phyloP scores from a whole-genome alignment of 1,140 invertebrate species.

The Heliconius himera region DNA sequence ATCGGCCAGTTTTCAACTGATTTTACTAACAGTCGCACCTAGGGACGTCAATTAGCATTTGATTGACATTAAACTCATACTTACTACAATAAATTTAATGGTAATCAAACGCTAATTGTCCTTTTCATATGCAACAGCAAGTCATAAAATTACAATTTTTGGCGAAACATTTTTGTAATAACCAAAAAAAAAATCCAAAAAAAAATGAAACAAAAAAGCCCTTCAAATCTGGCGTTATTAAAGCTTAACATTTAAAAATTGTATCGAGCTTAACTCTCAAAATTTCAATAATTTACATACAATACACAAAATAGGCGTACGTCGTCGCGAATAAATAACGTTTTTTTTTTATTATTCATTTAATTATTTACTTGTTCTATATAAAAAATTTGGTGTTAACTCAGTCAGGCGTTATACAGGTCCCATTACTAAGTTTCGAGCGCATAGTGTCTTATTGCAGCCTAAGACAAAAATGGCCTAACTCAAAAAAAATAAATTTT shows the following conservation, averaged over 20 bases:
- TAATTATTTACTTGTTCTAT: slow-evolving; percentile 40
- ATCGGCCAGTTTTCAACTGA: slow-evolving; percentile 40
- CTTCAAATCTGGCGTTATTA: background rate
- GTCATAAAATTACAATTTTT: slow-evolving; percentile 14
- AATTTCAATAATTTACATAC: slow-evolving; percentile 45
- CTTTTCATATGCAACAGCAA: background rate
- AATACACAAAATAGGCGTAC: slow-evolving; percentile 43
- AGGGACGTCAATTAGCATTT: background rate
- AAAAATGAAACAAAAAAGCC: background rate
- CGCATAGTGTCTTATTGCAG: slow-evolving; percentile 46
- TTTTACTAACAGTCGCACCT: background rate
- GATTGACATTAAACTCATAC: background rate
- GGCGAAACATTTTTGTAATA: slow-evolving; percentile 15
- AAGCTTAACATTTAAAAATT: slow-evolving; percentile 8
- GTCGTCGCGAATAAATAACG: slow-evolving; percentile 54
- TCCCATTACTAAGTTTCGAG: slow-evolving; percentile 62
- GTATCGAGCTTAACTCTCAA: slow-evolving; percentile 1
- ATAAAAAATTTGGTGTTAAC: slow-evolving; percentile 75
- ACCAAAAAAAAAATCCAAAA: background rate
- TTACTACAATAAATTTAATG: background rate
- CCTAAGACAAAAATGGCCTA: background rate
- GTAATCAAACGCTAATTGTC: background rate
- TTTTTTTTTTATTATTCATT: background rate
- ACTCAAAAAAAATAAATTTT: background rate
- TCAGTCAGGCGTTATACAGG: slow-evolving; percentile 74